Conservation (phyloP, 2,113 vertebrate genomes). For the Scomber japonicus region DNA sequence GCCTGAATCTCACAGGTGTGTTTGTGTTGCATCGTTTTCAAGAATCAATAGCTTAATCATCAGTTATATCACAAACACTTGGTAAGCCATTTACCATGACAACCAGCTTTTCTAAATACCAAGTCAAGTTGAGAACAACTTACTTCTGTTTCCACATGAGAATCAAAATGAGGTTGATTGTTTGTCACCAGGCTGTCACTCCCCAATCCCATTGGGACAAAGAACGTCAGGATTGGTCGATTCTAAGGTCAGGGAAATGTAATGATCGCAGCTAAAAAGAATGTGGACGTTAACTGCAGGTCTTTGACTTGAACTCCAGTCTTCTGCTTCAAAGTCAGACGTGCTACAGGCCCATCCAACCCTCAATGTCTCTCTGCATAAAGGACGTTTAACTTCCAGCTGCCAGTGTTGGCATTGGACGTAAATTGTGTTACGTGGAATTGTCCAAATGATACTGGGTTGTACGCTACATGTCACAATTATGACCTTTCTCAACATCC, state of each 20-base stretch:
- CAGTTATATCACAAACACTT: too few species aligned
- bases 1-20: too few species aligned
- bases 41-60: too few species aligned
- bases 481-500: not conserved
- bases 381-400: not conserved
- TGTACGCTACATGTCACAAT: not conserved
- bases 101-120: too few species aligned
- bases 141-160: too few species aligned
- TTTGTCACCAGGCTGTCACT: too few species aligned
- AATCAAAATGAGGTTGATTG: too few species aligned
- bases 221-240: too few species aligned
- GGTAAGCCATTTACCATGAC: too few species aligned
- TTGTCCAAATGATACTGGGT: not conserved
- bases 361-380: not conserved
- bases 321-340: not conserved
- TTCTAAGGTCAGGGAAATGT: not conserved
- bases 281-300: not conserved
- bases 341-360: not conserved
- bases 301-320: not conserved
- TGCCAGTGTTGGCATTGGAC: not conserved
- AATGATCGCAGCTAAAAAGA: not conserved
- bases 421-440: not conserved
- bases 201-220: too few species aligned
- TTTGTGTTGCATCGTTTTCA: too few species aligned
- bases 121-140: too few species aligned